Evolutionary conservation across 2,888 invertebrate genomes (phyloP).

Genomic region (Chrysopilus asiliformis): DNA sequence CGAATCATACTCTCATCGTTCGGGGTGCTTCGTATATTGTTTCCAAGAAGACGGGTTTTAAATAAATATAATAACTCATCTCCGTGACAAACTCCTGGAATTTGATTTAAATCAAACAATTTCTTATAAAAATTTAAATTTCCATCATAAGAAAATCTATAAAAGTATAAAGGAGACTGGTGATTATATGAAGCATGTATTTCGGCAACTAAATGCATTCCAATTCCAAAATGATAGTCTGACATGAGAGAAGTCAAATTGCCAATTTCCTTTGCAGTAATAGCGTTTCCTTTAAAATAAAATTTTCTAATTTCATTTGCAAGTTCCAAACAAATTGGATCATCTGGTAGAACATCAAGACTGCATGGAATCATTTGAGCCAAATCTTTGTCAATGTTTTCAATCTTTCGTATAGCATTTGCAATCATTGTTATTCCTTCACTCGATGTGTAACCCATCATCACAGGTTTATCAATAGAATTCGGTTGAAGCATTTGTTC

Average conservation of each 20-base stretch:
- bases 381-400: slow-evolving; percentile 23
- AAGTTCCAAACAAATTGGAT: slow-evolving; percentile 17
- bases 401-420: slow-evolving; percentile 22
- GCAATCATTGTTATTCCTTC: slow-evolving; percentile 38
- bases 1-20: slow-evolving; percentile 29
- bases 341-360: slow-evolving; percentile 19
- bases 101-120: slow-evolving; percentile 31
- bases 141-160: slow-evolving; percentile 45
- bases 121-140: slow-evolving; percentile 40
- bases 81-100: slow-evolving; percentile 43
- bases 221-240: slow-evolving; percentile 34
- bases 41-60: no score
- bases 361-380: slow-evolving; percentile 27
- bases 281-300: slow-evolving; percentile 36
- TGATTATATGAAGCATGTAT: slow-evolving; percentile 22
- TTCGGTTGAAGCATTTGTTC: slow-evolving; percentile 34
- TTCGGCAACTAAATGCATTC: slow-evolving; percentile 23
- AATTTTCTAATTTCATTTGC: slow-evolving; percentile 25
- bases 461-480: slow-evolving; percentile 37
- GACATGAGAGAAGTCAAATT: slow-evolving; percentile 38
- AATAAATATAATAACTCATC: slow-evolving; percentile 49
- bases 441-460: slow-evolving; percentile 42
- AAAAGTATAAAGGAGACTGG: slow-evolving; percentile 40
- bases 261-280: slow-evolving; percentile 32
- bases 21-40: no score